Evolutionary conservation across 2,888 invertebrate species (phyloP).

Genomic region (Thalpophila matura): DNA sequence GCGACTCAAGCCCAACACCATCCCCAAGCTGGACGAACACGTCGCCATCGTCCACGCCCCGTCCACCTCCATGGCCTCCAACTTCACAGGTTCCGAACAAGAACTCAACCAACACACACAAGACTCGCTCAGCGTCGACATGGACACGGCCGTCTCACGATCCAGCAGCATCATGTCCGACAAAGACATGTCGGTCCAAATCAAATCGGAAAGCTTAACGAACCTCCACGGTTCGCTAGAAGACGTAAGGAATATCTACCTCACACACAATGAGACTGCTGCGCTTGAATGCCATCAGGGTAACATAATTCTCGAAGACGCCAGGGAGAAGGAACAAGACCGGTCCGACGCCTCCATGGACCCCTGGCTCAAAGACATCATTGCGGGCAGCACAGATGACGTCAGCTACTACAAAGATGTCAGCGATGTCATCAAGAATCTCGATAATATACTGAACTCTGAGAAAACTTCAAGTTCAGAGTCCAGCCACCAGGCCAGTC

Average conservation of each 20-base stretch:
- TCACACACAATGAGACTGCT: constrained; percentile 84
- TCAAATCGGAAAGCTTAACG: constrained; percentile 90
- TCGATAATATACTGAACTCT: constrained; percentile 91
- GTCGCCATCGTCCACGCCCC: constrained; percentile 85
- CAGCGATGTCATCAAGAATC: constrained; percentile 92
- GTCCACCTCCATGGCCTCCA: constrained; percentile 76
- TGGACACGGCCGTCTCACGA: constrained; percentile 82
- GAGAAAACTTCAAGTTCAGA: constrained; percentile 92
- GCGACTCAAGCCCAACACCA: constrained; percentile 92
- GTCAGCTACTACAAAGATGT: constrained; percentile 91
- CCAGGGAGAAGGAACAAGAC: constrained; percentile 78
- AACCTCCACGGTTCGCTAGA: constrained; percentile 94
- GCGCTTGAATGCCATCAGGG: constrained; percentile 85
- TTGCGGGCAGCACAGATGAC: constrained; percentile 90
- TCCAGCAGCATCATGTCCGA: constrained; percentile 87
- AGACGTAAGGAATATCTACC: constrained; percentile 88
- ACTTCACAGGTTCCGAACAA: constrained; percentile 80
- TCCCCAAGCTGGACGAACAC: constrained; percentile 90
- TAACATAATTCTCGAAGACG: constrained; percentile 78
- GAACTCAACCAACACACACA: constrained; percentile 76
- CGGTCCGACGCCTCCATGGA: constrained; percentile 87
- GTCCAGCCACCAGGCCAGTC: constrained; percentile 90
- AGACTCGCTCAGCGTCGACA: constrained; percentile 79
- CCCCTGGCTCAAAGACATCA: constrained; percentile 91
- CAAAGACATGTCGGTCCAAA: constrained; percentile 81